Conservation (phyloP, 2,888 invertebrate genomes). For the Drosophila multiciliata region DNA sequence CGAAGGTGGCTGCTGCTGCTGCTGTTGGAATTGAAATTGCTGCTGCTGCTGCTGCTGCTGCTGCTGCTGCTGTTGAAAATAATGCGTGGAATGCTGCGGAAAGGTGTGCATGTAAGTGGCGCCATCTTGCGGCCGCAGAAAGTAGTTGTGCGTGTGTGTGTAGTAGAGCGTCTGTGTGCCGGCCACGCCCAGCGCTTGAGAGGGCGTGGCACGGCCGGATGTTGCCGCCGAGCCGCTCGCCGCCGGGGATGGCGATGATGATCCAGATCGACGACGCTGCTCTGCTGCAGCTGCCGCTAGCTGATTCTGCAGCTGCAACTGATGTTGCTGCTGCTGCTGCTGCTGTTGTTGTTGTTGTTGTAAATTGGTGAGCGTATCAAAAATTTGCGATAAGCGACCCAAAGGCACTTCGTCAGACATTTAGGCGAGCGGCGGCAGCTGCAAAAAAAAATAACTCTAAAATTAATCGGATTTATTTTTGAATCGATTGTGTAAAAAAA, state of each 20-base stretch:
- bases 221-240: slow-evolving; percentile 58
- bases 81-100: slow-evolving; percentile 73
- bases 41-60: slow-evolving; percentile 56
- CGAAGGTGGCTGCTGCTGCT: slow-evolving; percentile 63
- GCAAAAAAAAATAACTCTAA: slow-evolving; percentile 3
- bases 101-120: slow-evolving; percentile 82
- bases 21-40: slow-evolving; percentile 48
- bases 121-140: slow-evolving; percentile 76
- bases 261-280: slow-evolving; percentile 67
- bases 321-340: slow-evolving; percentile 72
- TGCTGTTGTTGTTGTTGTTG: slow-evolving; percentile 88
- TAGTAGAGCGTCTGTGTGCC: slow-evolving; percentile 62
- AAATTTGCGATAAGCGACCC: slow-evolving; percentile 92
- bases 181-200: slow-evolving; percentile 59
- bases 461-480: not conserved
- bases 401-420: slow-evolving; percentile 89
- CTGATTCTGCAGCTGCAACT: slow-evolving; percentile 89
- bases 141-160: slow-evolving; percentile 74
- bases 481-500: not conserved
- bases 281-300: slow-evolving; percentile 47
- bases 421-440: slow-evolving; percentile 59
- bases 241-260: slow-evolving; percentile 74
- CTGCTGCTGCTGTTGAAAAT: slow-evolving; percentile 57
- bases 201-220: slow-evolving; percentile 80
- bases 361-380: slow-evolving; percentile 91